These are phyloP conservation scores for Clarias macrocephalus DNA, from an alignment of 2,113 vertebrate species.

Conservation along the genomic window DNA sequence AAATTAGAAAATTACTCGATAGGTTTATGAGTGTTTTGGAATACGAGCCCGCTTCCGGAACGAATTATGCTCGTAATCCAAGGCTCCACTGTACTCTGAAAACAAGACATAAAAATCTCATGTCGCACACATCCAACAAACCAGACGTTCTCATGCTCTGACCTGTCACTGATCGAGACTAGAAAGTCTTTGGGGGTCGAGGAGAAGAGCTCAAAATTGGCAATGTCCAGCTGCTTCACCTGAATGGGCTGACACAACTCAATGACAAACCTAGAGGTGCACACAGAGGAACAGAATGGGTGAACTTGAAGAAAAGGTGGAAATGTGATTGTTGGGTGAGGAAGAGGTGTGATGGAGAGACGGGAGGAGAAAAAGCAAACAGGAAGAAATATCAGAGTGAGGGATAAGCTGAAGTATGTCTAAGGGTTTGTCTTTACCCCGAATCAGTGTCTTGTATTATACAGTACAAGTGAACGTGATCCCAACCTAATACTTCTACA, in stretches of 20 bases:
- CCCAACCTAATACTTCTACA: background rate
- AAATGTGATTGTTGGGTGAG: background rate
- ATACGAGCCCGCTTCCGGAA: too few species aligned
- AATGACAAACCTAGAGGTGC: conserved; percentile 89
- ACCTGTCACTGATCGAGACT: conserved; percentile 98
- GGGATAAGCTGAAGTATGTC: background rate
- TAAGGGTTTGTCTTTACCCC: background rate
- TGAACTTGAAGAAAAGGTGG: conserved; percentile 8
- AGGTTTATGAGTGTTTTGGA: too few species aligned
- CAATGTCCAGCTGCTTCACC: conserved; percentile 96
- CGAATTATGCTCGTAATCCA: too few species aligned
- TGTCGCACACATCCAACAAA: background rate
- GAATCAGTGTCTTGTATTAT: background rate
- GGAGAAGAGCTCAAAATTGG: conserved; percentile 98
- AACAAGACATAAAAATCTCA: background rate
- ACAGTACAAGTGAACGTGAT: background rate
- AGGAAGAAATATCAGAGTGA: conserved; percentile 14
- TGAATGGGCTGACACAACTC: conserved; percentile 98
- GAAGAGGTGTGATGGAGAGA: background rate
- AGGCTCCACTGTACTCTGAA: background rate
- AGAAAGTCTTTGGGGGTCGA: conserved; percentile 97
- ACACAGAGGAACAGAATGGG: conserved; percentile 28
- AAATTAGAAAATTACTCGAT: too few species aligned
- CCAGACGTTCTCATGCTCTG: background rate
- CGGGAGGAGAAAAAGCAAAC: background rate